These are phyloP conservation scores for Amphipyra berbera DNA, from an alignment of 2,888 invertebrate species.

Conservation along the genomic window DNA sequence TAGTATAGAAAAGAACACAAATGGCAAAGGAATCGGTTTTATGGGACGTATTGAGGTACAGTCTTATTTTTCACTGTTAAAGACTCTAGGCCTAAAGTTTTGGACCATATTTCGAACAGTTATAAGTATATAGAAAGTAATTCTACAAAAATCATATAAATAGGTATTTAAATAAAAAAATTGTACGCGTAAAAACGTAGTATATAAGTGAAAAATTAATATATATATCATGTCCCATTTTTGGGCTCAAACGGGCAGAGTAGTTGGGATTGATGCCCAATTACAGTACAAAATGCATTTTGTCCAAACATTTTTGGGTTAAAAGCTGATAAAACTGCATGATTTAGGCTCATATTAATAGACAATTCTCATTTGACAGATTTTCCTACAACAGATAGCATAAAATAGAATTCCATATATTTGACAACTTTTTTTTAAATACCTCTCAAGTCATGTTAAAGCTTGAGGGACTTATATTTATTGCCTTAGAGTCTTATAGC, in stretches of 20 bases:
- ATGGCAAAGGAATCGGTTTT: not conserved
- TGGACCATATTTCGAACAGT: conserved; percentile 3
- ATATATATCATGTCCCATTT: not conserved
- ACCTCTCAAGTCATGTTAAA: no score
- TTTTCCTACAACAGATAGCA: no score
- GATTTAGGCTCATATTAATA: no score
- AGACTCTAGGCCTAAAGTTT: conserved; percentile 50
- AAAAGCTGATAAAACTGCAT: no score
- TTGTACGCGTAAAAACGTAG: not conserved
- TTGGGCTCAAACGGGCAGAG: not conserved
- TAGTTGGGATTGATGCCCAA: not conserved
- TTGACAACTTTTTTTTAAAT: no score
- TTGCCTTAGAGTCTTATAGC: no score
- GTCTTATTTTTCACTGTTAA: not conserved
- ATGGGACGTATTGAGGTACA: not conserved
- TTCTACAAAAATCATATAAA: not conserved
- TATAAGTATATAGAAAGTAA: not conserved
- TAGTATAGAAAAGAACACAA: not conserved
- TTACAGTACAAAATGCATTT: not conserved
- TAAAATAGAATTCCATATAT: no score
- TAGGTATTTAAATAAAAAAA: not conserved
- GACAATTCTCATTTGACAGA: no score
- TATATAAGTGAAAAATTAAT: conserved; percentile 26
- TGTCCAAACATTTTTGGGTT: not conserved
- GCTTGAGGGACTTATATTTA: no score